These are phyloP conservation scores for Cygnus olor DNA, from an alignment of 2,797 vertebrate species.

Conservation along the genomic window DNA sequence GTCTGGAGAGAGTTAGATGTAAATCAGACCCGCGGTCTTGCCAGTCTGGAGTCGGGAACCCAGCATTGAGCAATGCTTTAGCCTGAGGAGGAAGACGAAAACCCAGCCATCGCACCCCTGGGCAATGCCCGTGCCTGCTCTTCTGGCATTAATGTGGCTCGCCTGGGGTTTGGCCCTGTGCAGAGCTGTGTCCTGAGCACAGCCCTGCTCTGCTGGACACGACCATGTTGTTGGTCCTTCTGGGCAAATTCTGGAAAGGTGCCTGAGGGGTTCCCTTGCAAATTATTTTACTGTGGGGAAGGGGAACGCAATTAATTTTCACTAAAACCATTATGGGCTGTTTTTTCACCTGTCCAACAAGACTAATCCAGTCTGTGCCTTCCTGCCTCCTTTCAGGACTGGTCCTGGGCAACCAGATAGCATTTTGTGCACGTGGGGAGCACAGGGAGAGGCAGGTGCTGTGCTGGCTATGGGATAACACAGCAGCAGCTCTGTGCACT, in stretches of 20 bases:
- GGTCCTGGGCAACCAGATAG: not conserved
- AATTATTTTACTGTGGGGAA: not conserved
- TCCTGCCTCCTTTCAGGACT: not conserved
- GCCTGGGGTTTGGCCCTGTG: not conserved
- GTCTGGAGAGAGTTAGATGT: constrained; percentile 41
- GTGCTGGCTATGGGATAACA: not conserved
- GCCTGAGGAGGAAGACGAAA: constrained; percentile 2
- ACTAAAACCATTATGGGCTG: not conserved
- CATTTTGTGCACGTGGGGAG: not conserved
- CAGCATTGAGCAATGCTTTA: not conserved
- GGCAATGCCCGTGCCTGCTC: not conserved
- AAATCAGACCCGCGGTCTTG: constrained; percentile 24
- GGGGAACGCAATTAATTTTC: not conserved
- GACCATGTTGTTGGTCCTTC: not conserved
- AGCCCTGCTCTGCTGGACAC: not conserved
- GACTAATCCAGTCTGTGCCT: not conserved
- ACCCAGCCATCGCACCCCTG: not conserved
- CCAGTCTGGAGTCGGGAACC: constrained; percentile 17
- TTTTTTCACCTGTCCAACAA: not conserved
- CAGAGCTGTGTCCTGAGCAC: not conserved
- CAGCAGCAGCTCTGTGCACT: not conserved
- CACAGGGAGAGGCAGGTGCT: not conserved
- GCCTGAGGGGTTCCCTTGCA: not conserved
- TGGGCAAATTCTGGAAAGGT: not conserved
- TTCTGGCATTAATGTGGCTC: not conserved